Base-by-base conservation (phyloP, 2,113 vertebrate species). In the Oreotrochilus melanogaster region DNA sequence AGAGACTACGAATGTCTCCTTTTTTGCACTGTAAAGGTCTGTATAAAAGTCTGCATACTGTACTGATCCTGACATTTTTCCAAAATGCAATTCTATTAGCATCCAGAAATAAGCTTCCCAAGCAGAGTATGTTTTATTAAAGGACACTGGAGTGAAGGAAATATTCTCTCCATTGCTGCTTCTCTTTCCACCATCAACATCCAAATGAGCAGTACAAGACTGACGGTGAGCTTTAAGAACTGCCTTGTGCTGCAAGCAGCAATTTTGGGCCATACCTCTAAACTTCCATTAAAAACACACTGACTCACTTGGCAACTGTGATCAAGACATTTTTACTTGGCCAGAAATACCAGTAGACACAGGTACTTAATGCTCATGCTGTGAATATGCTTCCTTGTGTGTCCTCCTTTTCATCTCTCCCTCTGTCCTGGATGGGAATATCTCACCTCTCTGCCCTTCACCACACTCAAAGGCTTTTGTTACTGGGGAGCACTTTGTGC, bases 11-110 rank as follows among this genome's bases (percentile, higher is more conserved):
- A 90, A 96, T 56, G 8, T 80, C 18, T 50, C 18, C 56, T 21
- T 51, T 60, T 71, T 14, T 33, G 2, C 45, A 9, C 73, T 58
- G 9, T 39, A 18, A 9, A 86, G 70, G 51, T 78, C 76, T 83
- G 45, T 28, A 25, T 53, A 64, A 27, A 62, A 91, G 37, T 50
- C 85, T 83, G 37, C 3, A 1, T 21, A 31, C 58, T 76, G 15
- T 82, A 50, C 62, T 78, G 89, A 89, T 80, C 93, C 2, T 62
- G 78, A 79, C 74, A 56, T 47, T 92, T 86, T 79, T 65, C 78
- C 93, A 71, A 67, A 90, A 91, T 31, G 48, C 60, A 74, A 58
- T 48, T 91, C 56, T 86, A 86, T 88, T 86, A 88, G 51, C 56
- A 74, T 67, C 31, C 51, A 71, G 71, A 94, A 88, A 83, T 66